Evolutionary conservation across 2,113 vertebrate genomes (phyloP).

Genomic region (Alaudala cheleensis): DNA sequence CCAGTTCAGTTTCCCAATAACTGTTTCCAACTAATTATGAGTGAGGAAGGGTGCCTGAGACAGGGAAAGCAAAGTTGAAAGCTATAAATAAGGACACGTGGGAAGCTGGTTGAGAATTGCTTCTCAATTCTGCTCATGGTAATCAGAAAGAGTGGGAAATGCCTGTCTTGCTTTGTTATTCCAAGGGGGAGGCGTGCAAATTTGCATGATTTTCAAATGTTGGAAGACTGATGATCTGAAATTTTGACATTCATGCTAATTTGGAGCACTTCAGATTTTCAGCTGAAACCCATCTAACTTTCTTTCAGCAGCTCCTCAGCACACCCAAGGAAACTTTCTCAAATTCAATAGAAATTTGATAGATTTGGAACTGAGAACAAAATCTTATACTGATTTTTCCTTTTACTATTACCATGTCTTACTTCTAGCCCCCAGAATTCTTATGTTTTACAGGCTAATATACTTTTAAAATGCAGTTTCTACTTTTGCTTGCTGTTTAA

Average conservation of each 20-base stretch:
- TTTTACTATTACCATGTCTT: neutral
- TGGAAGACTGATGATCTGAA: neutral
- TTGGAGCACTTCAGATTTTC: neutral
- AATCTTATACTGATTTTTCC: neutral
- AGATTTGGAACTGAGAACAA: neutral
- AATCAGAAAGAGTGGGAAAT: neutral
- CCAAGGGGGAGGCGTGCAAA: neutral
- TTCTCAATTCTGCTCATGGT: neutral
- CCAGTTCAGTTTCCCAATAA: neutral
- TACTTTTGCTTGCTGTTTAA: neutral
- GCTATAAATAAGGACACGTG: neutral
- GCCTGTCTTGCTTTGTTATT: neutral
- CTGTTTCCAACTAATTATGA: neutral
- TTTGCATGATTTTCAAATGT: neutral
- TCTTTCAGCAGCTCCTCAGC: neutral
- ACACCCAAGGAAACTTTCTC: neutral
- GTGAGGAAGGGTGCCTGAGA: neutral
- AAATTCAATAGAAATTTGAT: neutral
- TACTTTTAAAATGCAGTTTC: neutral
- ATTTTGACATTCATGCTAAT: neutral
- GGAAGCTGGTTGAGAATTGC: neutral
- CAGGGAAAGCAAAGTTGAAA: neutral
- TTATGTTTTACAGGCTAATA: neutral
- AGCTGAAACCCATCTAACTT: neutral
- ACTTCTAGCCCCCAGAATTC: neutral